A percentile compares a stretch with the other conserved stretches of the same genome.
Evolutionary conservation across 2,888 invertebrate species (phyloP).

Genomic region (Lasioglossum marginatum): DNA sequence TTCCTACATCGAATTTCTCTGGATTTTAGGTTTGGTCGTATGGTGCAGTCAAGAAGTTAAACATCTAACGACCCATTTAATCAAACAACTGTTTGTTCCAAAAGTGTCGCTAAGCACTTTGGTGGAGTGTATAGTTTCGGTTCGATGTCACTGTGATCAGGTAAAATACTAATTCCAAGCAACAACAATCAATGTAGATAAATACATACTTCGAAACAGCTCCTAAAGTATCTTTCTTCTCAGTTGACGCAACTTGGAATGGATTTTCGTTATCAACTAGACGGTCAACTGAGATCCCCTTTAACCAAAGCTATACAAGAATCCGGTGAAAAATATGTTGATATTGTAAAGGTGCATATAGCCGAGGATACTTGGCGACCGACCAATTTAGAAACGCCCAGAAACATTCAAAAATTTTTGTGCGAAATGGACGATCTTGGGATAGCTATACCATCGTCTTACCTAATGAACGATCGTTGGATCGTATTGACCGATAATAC

Average conservation of each 20-base stretch:
- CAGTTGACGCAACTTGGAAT: slow-evolving; percentile 89
- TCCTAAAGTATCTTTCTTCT: slow-evolving; percentile 67
- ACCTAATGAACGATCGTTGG: slow-evolving; percentile 87
- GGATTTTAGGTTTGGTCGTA: slow-evolving; percentile 90
- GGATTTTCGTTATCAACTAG: slow-evolving; percentile 96
- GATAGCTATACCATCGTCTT: slow-evolving; percentile 75
- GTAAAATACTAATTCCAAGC: slow-evolving; percentile 78
- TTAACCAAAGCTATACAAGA: slow-evolving; percentile 91
- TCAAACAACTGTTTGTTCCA: slow-evolving; percentile 95
- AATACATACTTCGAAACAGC: not conserved
- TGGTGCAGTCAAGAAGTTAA: slow-evolving; percentile 95
- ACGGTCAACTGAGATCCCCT: slow-evolving; percentile 92
- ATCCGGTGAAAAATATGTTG: slow-evolving; percentile 92
- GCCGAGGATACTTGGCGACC: slow-evolving; percentile 95
- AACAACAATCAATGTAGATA: not conserved
- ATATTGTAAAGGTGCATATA: slow-evolving; percentile 91
- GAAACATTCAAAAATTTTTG: slow-evolving; percentile 78
- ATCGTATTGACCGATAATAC: slow-evolving; percentile 92
- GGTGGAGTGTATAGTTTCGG: slow-evolving; percentile 93
- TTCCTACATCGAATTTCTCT: not conserved
- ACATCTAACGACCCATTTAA: slow-evolving; percentile 91
- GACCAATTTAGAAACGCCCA: slow-evolving; percentile 90
- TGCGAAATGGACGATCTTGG: slow-evolving; percentile 80
- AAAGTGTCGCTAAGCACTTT: slow-evolving; percentile 94
- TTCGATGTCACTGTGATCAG: slow-evolving; percentile 90